Conservation (phyloP, 2,113 vertebrate species). For the Gnathonemus echidnorhynchus region DNA sequence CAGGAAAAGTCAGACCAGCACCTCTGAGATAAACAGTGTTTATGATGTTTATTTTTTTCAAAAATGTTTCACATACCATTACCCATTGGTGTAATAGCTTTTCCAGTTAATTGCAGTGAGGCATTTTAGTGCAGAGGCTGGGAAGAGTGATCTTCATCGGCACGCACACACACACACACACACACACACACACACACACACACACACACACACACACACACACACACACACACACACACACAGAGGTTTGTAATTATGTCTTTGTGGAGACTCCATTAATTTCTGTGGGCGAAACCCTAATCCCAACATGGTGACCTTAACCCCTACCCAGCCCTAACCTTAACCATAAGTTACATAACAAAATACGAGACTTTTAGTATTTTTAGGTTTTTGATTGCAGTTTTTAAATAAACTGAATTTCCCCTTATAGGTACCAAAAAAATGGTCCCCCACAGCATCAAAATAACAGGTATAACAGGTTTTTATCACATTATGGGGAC, state of each 20-base stretch:
- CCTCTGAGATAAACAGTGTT: background rate
- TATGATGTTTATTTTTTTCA: background rate
- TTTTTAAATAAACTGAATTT: too few relatives aligned
- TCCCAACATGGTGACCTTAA: background rate
- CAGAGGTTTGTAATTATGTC: background rate
- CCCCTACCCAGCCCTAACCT: too few relatives aligned
- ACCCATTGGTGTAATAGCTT: background rate
- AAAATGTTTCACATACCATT: background rate
- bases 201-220: background rate
- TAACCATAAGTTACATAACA: background rate
- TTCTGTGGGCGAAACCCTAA: background rate
- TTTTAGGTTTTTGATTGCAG: background rate
- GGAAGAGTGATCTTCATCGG: background rate
- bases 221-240: background rate
- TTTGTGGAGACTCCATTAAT: background rate
- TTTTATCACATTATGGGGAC: background rate
- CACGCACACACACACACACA: background rate
- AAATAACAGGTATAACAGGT: too few relatives aligned
- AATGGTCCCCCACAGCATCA: too few relatives aligned
- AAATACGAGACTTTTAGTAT: background rate
- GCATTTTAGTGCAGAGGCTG: background rate
- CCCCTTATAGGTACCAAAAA: background rate
- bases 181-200: background rate
- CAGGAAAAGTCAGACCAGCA: background rate
- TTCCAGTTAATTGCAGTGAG: background rate